Base-by-base conservation (phyloP, 2,113 vertebrate species). In the Chunga burmeisteri region DNA sequence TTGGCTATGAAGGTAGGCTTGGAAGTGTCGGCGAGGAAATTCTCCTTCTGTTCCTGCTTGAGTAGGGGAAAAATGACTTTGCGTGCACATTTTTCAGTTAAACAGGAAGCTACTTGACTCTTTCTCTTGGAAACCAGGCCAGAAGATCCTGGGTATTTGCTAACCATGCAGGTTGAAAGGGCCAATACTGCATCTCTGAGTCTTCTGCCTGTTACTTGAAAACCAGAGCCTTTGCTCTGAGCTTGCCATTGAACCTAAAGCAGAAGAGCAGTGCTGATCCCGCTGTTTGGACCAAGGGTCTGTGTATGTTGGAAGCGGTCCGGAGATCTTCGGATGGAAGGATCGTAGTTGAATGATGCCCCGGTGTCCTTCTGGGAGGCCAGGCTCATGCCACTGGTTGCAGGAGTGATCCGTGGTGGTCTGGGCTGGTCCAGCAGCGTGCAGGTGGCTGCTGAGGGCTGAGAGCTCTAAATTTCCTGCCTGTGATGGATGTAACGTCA, bases 251-350 rank as follows among this genome's bases (percentile, higher is more conserved):
- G 55, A 11, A 17, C 42, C 75, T 5, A 2, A 5, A 70, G n/a
- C 25, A 38, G 40, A 36, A 30, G 30, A 27, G 81, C 8, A 4
- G 38, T 1, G 1, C 47, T 11, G 2, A 70, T 46, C 22, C 82
- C 11, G 1, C 44, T 14, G 13, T 11, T 30, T 40, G 1, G 1
- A 16, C 38, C 23, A 2, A 5, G 27, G 56, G 10, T 20, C 12
- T 53, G 9, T 10, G 14, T 9, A 1, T 0, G 0, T 8, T 46
- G 89, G 70, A 40, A 72, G 53, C 4, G 14, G 14, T 13, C 36
- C 40, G 15, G 34, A 22, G 70, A 40, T 20, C 26, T 23, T 56
- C 34, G 15, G n/a, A 4, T n/a, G 32, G 61, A 65, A 74, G 34
- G 13, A 12, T 22, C 1, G 2, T 7, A 10, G 27, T 4, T 18